Conservation (phyloP, 2,113 vertebrate species). For the Gasterosteus aculeatus region DNA sequence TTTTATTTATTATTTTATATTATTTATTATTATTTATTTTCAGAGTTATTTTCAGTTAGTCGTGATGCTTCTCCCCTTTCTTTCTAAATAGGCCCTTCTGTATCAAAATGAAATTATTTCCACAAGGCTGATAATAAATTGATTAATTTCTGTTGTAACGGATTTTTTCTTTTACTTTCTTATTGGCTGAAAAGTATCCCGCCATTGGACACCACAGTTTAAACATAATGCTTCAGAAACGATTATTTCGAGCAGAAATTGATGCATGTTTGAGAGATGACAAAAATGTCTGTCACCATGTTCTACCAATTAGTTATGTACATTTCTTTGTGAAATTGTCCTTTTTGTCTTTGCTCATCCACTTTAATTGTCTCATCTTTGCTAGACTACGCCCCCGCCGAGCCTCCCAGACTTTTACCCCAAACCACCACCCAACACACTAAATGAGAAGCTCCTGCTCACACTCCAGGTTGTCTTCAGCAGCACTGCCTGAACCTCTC, state of each 20-base stretch:
- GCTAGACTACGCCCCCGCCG: slow-evolving; percentile 25
- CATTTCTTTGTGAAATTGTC: not conserved
- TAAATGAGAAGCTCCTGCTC: slow-evolving; percentile 38
- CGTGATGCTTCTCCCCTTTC: not conserved
- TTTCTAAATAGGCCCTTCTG: not conserved
- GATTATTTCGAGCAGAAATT: not conserved
- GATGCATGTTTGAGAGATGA: not conserved
- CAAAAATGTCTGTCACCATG: not conserved
- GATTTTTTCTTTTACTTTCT: too few species aligned
- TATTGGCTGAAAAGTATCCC: not conserved
- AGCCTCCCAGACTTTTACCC: slow-evolving; percentile 31
- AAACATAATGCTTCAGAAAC: not conserved
- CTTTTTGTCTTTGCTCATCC: slow-evolving; percentile 6
- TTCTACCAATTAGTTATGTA: not conserved
- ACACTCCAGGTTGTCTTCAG: slow-evolving; percentile 41
- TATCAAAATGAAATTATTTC: not conserved
- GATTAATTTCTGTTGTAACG: not conserved
- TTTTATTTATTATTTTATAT: not conserved
- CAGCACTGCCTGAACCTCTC: slow-evolving; percentile 19
- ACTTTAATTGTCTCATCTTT: not conserved
- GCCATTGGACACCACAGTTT: not conserved
- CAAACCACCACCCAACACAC: slow-evolving; percentile 28
- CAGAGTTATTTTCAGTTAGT: not conserved
- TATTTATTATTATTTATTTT: too few species aligned
- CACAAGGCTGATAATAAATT: not conserved